Evolutionary conservation across 2,797 vertebrate species (phyloP), one percentile per base, ranked within the genome.

Genomic region (Centroberyx gerrardi): DNA sequence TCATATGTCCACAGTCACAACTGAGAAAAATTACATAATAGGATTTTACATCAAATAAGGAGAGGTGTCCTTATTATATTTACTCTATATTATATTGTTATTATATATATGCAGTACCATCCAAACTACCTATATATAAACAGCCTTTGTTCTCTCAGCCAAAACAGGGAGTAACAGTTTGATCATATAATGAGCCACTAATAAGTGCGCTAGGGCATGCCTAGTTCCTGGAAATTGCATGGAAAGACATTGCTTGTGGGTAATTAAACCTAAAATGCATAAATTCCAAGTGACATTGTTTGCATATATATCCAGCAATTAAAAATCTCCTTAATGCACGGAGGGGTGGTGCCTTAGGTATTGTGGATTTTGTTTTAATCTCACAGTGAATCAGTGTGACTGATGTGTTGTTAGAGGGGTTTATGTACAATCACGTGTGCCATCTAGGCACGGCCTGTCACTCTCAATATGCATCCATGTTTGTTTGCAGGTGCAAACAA

Each of bases 241-340:
- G 67, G 71, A 87, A 87, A 80, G 62, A 82, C 33, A 72, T 74
- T 83, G 87, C 86, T 87, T 82, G 72, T 84, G 81, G 81, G 68
- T 83, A 89, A 91, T 90, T 90, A 89, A 88, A 82, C 49, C 63
- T 68, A 82, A 76, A 90, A 83, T 77, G 62, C 69, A 82, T 87
- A 76, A 75, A 92, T 93, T 85, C 72, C 68, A 73, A 67, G 62
- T 93, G 85, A 87, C 86, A 84, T 68, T 84, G 76, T 87, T 87
- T 86, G 71, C 83, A 86, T 82, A 74, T 86, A 82, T 68, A 87
- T 74, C 28, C 68, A 83, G 80, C 81, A 91, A 94, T 92, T 90
- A 93, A 83, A 85, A 76, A 53, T 38, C 68, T 80, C 68, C 48
- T 15, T 18, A 31, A 69, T 49, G 70, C 68, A 61, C 51, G 51